Evolutionary conservation across 2,113 vertebrate species (phyloP), one percentile per base, ranked within the genome.

Genomic region (Microcebus ravelobensis): DNA sequence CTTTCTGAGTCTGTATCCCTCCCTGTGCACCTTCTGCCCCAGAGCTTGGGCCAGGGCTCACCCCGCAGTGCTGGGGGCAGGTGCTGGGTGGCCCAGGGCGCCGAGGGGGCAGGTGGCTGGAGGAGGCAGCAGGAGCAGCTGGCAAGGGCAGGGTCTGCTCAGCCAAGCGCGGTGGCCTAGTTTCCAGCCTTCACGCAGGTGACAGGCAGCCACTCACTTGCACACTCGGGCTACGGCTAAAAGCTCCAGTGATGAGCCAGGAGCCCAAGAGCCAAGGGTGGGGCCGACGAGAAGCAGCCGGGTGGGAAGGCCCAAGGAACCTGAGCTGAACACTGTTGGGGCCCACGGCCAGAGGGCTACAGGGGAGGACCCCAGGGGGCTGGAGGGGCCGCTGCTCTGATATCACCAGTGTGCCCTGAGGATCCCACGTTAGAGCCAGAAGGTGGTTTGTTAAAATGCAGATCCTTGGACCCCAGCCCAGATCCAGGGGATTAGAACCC

Each of bases 121-220:
- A 68, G 87, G 82, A 52, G 48, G 94, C 7, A 50, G 85, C 1
- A 0, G 94, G 97, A 98, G 97, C 96, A 97, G 96, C 97, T 97
- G 90, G 92, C 80, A 89, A 94, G 97, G 97, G 97, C 71, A 82
- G 82, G 85, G 97, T 97, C 76, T 96, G 98, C 97, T 98, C 29
- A 2, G 76, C 96, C 95, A 93, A 98, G 98, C 25, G 3, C 63
- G 85, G 97, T 98, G 98, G 98, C 98, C 98, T 98, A 97, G 96
- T 98, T 99, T 98, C 96, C 86, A 97, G 97, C 82, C 97, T 98
- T 91, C 12, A 0, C 97, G 98, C 98, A 98, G 98, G 98, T 98
- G 98, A 98, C 96, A 92, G 23, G 71, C 85, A 98, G 98, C 65
- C 1, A 2, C 48, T 55, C 34, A 0, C 70, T 59, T 0, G 45